A percentile compares a stretch with the other conserved stretches of the same genome.
phyloP scores from a whole-genome alignment of 2,113 vertebrate genomes.

The Daphoenositta chrysoptera region DNA sequence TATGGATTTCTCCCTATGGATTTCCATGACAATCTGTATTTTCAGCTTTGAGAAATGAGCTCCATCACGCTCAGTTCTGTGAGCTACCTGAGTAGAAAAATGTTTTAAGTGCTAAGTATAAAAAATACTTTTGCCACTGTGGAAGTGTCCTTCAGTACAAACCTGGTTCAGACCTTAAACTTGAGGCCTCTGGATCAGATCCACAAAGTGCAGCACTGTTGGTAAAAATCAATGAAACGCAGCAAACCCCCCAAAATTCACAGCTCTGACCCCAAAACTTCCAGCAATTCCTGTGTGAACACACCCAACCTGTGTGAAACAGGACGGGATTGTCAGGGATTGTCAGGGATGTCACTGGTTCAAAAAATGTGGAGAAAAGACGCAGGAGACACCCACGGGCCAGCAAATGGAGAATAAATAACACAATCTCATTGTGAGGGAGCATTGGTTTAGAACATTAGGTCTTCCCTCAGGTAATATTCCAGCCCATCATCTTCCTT shows the following conservation, averaged over 20 bases:
- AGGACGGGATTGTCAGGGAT: background rate
- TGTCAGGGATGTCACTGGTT: background rate
- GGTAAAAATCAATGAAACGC: background rate
- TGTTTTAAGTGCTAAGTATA: background rate
- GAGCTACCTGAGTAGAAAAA: background rate
- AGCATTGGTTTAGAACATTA: background rate
- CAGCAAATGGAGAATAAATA: background rate
- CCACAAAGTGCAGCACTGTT: background rate
- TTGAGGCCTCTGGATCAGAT: background rate
- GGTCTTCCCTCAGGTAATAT: background rate
- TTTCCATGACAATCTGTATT: background rate
- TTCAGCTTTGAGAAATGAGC: background rate
- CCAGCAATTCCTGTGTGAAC: background rate
- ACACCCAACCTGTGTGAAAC: background rate
- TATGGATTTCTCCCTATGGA: background rate
- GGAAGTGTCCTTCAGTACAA: background rate
- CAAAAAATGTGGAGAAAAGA: background rate
- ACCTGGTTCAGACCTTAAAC: background rate
- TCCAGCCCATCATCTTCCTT: background rate
- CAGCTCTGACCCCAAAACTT: background rate
- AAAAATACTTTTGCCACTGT: background rate
- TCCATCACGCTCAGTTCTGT: background rate
- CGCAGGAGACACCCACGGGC: background rate
- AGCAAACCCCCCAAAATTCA: background rate
- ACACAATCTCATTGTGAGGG: background rate